Evolutionary conservation across 1,140 invertebrate genomes (phyloP).

Genomic region (Episyrphus balteatus): DNA sequence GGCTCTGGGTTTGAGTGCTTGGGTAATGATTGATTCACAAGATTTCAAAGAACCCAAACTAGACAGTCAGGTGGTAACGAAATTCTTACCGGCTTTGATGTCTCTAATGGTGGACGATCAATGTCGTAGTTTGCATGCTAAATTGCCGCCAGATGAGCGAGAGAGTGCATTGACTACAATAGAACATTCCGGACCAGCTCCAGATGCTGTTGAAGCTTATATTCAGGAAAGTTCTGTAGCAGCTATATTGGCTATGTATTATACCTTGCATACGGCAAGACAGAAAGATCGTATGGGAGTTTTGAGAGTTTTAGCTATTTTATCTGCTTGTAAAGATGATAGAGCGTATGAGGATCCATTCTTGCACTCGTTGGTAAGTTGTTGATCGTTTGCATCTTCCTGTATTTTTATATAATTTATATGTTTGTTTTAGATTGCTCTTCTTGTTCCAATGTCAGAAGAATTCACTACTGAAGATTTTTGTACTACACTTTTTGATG

Average conservation of each 20-base stretch:
- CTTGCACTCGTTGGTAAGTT: constrained; percentile 70
- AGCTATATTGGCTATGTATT: constrained; percentile 89
- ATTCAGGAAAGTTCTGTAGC: constrained; percentile 82
- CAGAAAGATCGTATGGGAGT: constrained; percentile 73
- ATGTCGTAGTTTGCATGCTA: constrained; percentile 73
- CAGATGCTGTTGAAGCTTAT: constrained; percentile 85
- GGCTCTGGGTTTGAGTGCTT: constrained; percentile 82
- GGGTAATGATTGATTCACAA: constrained; percentile 95
- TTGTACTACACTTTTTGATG: constrained; percentile 91
- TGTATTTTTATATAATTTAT: constrained; percentile 6
- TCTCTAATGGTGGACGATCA: constrained; percentile 96
- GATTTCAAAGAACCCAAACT: constrained; percentile 92
- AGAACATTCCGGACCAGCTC: constrained; percentile 83
- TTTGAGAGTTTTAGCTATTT: constrained; percentile 73
- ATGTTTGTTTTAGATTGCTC: constrained; percentile 50
- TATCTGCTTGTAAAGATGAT: constrained; percentile 84
- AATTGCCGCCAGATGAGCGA: constrained; percentile 85
- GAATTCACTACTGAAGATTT: constrained; percentile 91
- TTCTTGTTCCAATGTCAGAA: constrained; percentile 79
- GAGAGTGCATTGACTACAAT: constrained; percentile 87
- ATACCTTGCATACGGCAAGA: constrained; percentile 76
- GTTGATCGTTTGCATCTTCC: constrained; percentile 4
- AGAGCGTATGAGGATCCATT: constrained; percentile 91
- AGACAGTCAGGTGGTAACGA: constrained; percentile 84
- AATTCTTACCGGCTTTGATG: constrained; percentile 89